Percentiles rank a stretch among this genome's conserved stretches.
Evolutionary conservation across 2,888 invertebrate genomes (phyloP).

Genomic region (Morinoia aosen): DNA sequence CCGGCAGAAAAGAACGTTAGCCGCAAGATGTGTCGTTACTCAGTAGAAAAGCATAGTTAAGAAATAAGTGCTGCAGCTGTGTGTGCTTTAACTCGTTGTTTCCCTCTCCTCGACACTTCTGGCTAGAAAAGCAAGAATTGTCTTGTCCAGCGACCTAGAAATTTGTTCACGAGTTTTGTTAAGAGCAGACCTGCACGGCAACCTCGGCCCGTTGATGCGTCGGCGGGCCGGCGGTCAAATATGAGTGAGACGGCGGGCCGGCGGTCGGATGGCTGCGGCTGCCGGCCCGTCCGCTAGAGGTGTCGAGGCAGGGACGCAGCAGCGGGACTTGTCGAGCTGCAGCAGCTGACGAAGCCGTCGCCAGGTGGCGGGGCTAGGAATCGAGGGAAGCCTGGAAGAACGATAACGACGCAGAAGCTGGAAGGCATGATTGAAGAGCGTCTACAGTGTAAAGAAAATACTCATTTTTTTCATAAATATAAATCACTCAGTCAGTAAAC

Average conservation of each 20-base stretch:
- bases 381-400: neutral
- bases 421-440: no score
- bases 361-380: neutral
- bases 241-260: neutral
- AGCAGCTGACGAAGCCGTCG: neutral
- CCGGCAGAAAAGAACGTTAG: neutral
- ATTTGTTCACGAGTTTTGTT: neutral
- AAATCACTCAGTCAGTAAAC: neutral
- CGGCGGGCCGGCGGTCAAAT: neutral
- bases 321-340: neutral
- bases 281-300: neutral
- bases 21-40: neutral
- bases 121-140: neutral
- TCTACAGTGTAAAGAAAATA: neutral
- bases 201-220: neutral
- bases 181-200: neutral
- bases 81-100: constrained; percentile 9
- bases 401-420: no score
- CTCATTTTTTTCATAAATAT: neutral
- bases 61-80: constrained; percentile 19
- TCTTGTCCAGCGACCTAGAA: neutral
- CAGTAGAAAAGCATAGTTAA: neutral
- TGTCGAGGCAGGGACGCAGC: neutral
- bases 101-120: neutral
- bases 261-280: neutral